Conservation (phyloP, 2,113 vertebrate species). For the Forbesichthys papilliferus region DNA sequence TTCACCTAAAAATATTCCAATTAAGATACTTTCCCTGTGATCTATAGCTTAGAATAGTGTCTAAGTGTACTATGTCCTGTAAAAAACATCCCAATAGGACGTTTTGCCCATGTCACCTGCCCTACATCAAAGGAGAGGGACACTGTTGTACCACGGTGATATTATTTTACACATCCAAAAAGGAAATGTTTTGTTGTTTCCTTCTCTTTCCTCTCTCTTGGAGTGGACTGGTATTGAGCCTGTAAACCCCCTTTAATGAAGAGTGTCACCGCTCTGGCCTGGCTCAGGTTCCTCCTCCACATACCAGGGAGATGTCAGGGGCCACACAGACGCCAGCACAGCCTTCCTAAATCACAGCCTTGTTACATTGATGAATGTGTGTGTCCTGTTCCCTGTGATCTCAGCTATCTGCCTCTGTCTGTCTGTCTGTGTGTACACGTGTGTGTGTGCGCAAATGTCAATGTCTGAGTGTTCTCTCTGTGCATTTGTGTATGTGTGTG, state of each 20-base stretch:
- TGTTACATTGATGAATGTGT: slow-evolving; percentile 78
- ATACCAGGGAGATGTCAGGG: slow-evolving; percentile 78
- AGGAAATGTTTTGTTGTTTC: slow-evolving; percentile 41
- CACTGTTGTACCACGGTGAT: slow-evolving; percentile 28
- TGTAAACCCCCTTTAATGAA: slow-evolving; percentile 71
- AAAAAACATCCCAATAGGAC: slow-evolving; percentile 1
- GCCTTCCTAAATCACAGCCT: slow-evolving; percentile 78
- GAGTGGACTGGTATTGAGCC: slow-evolving; percentile 42
- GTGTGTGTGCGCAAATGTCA: slow-evolving; percentile 19
- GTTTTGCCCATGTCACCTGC: slow-evolving; percentile 46
- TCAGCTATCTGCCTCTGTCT: slow-evolving; percentile 55
- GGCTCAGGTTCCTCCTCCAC: slow-evolving; percentile 77
- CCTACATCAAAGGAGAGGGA: slow-evolving; percentile 29
- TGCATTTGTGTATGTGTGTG: background rate
- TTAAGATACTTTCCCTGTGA: no score
- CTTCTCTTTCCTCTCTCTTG: no score
- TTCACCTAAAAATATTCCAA: no score
- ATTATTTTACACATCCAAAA: slow-evolving; percentile 40
- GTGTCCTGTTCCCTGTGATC: slow-evolving; percentile 69
- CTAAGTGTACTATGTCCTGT: no score
- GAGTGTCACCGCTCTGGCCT: slow-evolving; percentile 71
- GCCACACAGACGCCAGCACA: slow-evolving; percentile 78
- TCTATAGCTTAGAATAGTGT: no score
- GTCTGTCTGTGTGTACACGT: slow-evolving; percentile 10
- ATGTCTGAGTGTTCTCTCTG: slow-evolving; percentile 3